Conservation (phyloP, 2,888 invertebrate species). For the Epiblema foenella region DNA sequence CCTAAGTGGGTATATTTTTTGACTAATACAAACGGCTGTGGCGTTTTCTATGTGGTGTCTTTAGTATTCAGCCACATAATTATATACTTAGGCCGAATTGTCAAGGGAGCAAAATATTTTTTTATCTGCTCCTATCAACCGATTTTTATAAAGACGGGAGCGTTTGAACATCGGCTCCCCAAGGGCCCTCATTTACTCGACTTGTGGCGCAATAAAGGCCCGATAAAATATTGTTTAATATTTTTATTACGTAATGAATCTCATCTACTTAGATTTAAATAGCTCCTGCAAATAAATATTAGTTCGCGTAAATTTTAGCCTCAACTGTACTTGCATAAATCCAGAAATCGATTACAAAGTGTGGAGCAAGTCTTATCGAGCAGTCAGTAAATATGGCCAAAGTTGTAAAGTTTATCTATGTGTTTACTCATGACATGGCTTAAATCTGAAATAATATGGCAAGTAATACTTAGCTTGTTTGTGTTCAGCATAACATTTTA, state of each 20-base stretch:
- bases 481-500: slow-evolving; percentile 21
- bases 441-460: slow-evolving; percentile 20
- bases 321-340: slow-evolving; percentile 27
- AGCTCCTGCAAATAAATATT: neutral
- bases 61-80: too few relatives aligned
- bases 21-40: too few relatives aligned
- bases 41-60: too few relatives aligned
- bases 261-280: neutral
- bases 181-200: neutral
- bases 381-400: slow-evolving; percentile 32
- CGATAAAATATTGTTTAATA: too few relatives aligned
- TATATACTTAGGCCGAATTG: too few relatives aligned
- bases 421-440: slow-evolving; percentile 28
- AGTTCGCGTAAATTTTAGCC: slow-evolving; percentile 14
- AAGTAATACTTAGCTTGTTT: neutral
- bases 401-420: slow-evolving; percentile 36
- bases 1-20: too few relatives aligned
- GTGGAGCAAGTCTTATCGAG: slow-evolving; percentile 29
- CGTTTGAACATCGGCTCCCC: too few relatives aligned
- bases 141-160: too few relatives aligned
- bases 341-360: slow-evolving; percentile 23
- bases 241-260: neutral
- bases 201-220: neutral
- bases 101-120: too few relatives aligned
- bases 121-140: too few relatives aligned